Conservation (phyloP, 2,113 vertebrate species). For the Mirza zaza region DNA sequence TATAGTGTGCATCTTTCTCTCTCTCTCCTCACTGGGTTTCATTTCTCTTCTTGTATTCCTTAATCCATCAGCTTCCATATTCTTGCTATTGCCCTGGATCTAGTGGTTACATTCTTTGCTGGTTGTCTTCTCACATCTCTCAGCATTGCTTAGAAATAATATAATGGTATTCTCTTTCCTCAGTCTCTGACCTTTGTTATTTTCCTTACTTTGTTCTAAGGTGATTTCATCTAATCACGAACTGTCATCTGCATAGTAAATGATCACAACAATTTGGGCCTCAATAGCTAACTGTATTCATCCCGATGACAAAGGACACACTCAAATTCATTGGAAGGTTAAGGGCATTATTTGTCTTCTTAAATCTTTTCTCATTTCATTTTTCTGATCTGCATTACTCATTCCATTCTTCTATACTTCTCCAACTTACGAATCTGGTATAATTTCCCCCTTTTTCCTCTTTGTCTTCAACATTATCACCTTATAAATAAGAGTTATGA, state of each 20-base stretch:
- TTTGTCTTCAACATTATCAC: slow-evolving; percentile 36
- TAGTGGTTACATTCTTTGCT: background rate
- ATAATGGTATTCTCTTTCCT: background rate
- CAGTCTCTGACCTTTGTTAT: background rate
- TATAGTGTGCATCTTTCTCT: background rate
- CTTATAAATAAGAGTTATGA: background rate
- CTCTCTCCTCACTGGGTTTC: background rate
- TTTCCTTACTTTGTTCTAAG: background rate
- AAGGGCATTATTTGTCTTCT: background rate
- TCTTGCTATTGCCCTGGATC: background rate
- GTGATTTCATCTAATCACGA: background rate
- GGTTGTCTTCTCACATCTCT: background rate
- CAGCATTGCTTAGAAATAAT: background rate
- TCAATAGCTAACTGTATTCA: background rate
- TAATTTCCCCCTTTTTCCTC: background rate
- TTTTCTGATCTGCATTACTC: background rate
- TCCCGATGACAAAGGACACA: background rate
- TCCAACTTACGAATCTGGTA: background rate
- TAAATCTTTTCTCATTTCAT: background rate
- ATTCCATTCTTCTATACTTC: background rate
- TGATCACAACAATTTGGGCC: background rate
- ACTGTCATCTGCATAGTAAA: background rate
- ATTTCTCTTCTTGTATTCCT: background rate
- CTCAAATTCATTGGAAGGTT: slow-evolving; percentile 13
- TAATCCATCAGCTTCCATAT: background rate